phyloP scores from a whole-genome alignment of 2,797 vertebrate genomes.

The Benthosema pterotum region DNA sequence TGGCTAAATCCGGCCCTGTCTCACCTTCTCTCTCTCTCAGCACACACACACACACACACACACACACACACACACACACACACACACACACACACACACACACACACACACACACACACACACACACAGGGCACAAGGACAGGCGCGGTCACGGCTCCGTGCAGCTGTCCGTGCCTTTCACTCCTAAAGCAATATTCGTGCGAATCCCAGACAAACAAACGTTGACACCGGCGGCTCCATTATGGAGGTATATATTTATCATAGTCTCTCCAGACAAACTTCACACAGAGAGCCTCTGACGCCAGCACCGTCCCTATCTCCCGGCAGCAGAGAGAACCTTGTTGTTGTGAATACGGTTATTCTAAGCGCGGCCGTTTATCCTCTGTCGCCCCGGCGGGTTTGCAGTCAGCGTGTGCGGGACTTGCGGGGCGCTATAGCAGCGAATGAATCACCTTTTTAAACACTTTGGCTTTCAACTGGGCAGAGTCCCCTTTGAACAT shows the following conservation, averaged over 20 bases:
- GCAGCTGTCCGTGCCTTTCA: slow-evolving; percentile 60
- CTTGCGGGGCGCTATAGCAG: too few species aligned
- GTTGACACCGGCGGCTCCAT: slow-evolving; percentile 58
- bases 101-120: slow-evolving; percentile 37
- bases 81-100: slow-evolving; percentile 9
- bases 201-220: slow-evolving; percentile 53
- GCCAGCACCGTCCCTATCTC: slow-evolving; percentile 34
- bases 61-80: slow-evolving; percentile 11
- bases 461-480: too few species aligned
- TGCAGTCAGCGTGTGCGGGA: too few species aligned
- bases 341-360: slow-evolving; percentile 40
- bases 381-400: slow-evolving; percentile 21
- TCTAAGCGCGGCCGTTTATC: slow-evolving; percentile 26
- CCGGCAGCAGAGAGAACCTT: slow-evolving; percentile 32
- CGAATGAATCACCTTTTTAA: too few species aligned
- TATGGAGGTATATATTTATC: slow-evolving; percentile 60
- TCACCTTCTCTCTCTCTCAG: too few species aligned
- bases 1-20: too few species aligned
- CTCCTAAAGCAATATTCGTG: slow-evolving; percentile 40
- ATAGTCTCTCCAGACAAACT: slow-evolving; percentile 47
- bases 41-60: slow-evolving; percentile 12
- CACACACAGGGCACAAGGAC: slow-evolving; percentile 17
- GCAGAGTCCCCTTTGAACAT: too few species aligned
- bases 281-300: slow-evolving; percentile 33
- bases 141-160: slow-evolving; percentile 24